Percentiles rank a stretch among this genome's conserved stretches.
Conservation (phyloP, 2,797 vertebrate genomes). For the Sarcoramphus papa region DNA sequence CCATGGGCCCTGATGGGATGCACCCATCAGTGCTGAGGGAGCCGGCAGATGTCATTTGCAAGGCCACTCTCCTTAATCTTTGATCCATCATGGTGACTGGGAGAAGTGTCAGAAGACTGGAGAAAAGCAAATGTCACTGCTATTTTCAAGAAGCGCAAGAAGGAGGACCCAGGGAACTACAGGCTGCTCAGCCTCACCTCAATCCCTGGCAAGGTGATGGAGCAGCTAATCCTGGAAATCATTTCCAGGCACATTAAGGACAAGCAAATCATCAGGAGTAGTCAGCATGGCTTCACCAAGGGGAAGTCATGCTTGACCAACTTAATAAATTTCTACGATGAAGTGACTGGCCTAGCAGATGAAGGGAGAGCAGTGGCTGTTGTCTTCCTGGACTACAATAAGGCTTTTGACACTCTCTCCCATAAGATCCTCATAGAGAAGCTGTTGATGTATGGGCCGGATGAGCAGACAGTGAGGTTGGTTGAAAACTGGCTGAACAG, state of each 20-base stretch:
- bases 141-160: not conserved
- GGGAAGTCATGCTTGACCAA: not conserved
- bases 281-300: not conserved
- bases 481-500: not conserved
- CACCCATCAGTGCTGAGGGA: not conserved
- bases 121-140: not conserved
- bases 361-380: not conserved
- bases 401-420: not conserved
- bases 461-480: not conserved
- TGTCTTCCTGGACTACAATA: not conserved
- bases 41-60: not conserved
- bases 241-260: not conserved
- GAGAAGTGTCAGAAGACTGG: not conserved
- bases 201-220: not conserved
- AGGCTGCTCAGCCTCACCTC: not conserved
- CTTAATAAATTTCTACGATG: not conserved
- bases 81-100: not conserved
- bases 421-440: not conserved
- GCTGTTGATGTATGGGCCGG: not conserved
- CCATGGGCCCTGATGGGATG: not conserved
- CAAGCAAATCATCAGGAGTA: not conserved
- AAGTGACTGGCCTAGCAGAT: not conserved
- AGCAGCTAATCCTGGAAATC: not conserved
- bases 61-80: not conserved
- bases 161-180: not conserved